These are phyloP conservation scores for Pyrrhura leucotis DNA, from an alignment of 2,797 vertebrate genomes.

Conservation along the genomic window DNA sequence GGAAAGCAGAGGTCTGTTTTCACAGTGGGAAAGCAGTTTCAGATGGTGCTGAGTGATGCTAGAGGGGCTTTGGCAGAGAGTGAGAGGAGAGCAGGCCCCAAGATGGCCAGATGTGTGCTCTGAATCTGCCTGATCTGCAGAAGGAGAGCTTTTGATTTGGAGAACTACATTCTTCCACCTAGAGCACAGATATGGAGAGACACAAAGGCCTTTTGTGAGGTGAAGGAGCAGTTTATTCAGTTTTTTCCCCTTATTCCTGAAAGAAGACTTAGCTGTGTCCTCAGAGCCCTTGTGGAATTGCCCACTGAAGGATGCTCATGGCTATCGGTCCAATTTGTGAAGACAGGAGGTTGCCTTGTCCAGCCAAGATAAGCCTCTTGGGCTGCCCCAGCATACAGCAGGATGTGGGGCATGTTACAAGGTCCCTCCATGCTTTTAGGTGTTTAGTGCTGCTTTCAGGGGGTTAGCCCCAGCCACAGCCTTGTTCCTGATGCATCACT, in stretches of 20 bases:
- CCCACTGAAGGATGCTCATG: rapidly evolving
- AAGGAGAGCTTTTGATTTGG: background rate
- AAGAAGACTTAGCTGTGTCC: background rate
- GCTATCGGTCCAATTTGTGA: background rate
- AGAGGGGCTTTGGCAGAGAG: background rate
- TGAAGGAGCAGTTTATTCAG: background rate
- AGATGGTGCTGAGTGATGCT: background rate
- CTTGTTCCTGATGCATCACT: background rate
- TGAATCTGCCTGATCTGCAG: background rate
- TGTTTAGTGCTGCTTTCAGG: background rate
- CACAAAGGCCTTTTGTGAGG: background rate
- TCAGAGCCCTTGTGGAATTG: background rate
- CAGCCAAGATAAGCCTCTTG: background rate
- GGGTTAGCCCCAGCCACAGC: background rate
- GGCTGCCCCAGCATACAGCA: background rate
- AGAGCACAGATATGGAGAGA: background rate
- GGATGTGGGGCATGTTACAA: background rate
- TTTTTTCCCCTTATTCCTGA: background rate
- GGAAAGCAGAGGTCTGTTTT: background rate
- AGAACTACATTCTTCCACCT: background rate
- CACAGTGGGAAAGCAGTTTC: background rate
- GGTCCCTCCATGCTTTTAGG: background rate
- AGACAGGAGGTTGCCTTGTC: background rate
- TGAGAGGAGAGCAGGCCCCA: background rate
- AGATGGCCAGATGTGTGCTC: background rate